phyloP scores from a whole-genome alignment of 2,797 vertebrate species.

The Carcharodon carcharias region DNA sequence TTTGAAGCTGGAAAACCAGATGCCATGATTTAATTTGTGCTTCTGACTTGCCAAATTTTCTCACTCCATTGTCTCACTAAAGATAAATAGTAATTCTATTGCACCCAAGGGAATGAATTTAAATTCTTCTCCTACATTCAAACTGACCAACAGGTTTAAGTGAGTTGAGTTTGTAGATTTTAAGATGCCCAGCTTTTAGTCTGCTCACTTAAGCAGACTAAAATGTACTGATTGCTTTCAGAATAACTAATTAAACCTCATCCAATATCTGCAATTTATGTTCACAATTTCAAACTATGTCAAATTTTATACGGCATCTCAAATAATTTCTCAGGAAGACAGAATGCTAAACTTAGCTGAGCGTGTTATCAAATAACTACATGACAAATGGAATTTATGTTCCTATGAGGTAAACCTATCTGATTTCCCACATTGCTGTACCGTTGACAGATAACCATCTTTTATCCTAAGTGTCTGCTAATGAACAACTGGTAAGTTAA shows the following conservation, averaged over 20 bases:
- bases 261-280: background rate
- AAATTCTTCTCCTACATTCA: background rate
- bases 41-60: background rate
- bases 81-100: background rate
- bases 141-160: background rate
- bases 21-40: background rate
- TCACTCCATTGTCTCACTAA: background rate
- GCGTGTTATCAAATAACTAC: background rate
- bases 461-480: background rate
- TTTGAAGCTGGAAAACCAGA: background rate
- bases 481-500: background rate
- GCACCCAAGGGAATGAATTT: background rate
- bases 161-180: background rate
- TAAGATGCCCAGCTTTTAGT: background rate
- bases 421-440: background rate
- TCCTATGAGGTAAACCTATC: constrained; percentile 7
- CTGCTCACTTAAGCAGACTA: background rate
- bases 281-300: background rate
- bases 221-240: background rate
- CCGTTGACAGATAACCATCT: constrained; percentile 22
- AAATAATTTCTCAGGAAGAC: background rate
- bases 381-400: background rate
- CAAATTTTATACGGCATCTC: background rate
- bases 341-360: constrained; percentile 19
- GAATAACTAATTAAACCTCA: background rate